Base-by-base conservation (phyloP, 2,888 invertebrate genomes). In the Margaritifera margaritifera region DNA sequence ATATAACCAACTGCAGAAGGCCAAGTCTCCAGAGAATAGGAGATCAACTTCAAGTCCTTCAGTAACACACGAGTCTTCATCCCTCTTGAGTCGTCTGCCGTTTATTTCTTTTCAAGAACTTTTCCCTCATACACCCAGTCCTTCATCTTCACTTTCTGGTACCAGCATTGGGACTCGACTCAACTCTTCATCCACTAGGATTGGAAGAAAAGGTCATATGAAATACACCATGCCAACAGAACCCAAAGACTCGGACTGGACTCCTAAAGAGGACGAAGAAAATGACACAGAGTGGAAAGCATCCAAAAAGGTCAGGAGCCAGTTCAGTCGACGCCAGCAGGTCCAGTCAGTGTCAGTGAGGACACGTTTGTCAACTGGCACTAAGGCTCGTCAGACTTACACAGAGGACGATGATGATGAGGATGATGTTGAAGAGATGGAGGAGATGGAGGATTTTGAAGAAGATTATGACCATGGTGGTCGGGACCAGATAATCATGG, bases 101-200 rank as follows among this genome's bases (percentile, higher is more conserved):
- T 77, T 72, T 52, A 71, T 77, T 22, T 74, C 74, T 60, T 77
- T 77, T 64, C 72, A 77, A 58, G 77, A 77, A 60, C 64, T 77
- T 24, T 77, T 77, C 60, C 66, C 70, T 20, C 68, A 64, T 22
- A 51, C 73, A 25, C 56, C 68, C 22, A 57, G 59, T 51, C 56
- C 27, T 18, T 20, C 72, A 22, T 56, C 65, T 5, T 18, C 59
- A 5, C 53, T 74, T 25, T 25, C 25, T 24, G n/a, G 24, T 24
- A 24, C 6, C 24, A 50, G 52, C 22, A 51, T 20, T 24, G 25
- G 51, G 24, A 53, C n/a, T 15, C 19, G 4, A 1, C 51, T 58
- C 54, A 64, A 20, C 55, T 68, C 24, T 56, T 70, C n/a, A 65
- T 59, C 25, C 60, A 69, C 69, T 27, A 64, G 69, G 53, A 42